Evolutionary conservation across 2,888 invertebrate species (phyloP).

Genomic region (Sussaba pulchella): DNA sequence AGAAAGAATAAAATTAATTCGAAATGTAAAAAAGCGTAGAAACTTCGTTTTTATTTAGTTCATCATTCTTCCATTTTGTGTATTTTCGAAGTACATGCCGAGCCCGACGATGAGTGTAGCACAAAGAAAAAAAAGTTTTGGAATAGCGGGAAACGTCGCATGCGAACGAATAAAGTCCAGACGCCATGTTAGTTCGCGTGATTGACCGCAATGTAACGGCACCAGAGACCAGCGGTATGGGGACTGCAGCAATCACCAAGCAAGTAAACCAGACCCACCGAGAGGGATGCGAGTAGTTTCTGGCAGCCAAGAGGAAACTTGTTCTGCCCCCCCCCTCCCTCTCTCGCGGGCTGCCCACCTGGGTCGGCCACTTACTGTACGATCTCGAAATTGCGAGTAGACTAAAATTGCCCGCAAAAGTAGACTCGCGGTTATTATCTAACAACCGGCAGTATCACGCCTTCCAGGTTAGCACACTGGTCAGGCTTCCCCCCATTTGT

Average conservation of each 20-base stretch:
- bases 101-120: background rate
- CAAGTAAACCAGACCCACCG: conserved; percentile 21
- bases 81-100: background rate
- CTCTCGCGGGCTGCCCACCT: no score
- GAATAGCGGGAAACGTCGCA: conserved; percentile 27
- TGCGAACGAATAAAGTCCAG: conserved; percentile 1
- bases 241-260: conserved; percentile 24
- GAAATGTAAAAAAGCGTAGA: no score
- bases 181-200: conserved; percentile 61
- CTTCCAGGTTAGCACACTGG: conserved; percentile 41
- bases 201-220: conserved; percentile 68
- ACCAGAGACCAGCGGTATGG: conserved; percentile 41
- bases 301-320: conserved; percentile 52
- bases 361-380: conserved; percentile 55
- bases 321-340: conserved; percentile 10
- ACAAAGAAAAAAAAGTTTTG: background rate
- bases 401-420: conserved; percentile 53
- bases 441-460: conserved; percentile 57
- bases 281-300: conserved; percentile 31
- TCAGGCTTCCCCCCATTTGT: background rate
- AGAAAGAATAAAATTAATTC: no score
- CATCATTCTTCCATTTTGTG: background rate
- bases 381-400: conserved; percentile 50
- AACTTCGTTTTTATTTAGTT: no score
- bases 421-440: conserved; percentile 43